Base-by-base conservation (phyloP, 1,140 invertebrate genomes). In the Adelges cooleyi region DNA sequence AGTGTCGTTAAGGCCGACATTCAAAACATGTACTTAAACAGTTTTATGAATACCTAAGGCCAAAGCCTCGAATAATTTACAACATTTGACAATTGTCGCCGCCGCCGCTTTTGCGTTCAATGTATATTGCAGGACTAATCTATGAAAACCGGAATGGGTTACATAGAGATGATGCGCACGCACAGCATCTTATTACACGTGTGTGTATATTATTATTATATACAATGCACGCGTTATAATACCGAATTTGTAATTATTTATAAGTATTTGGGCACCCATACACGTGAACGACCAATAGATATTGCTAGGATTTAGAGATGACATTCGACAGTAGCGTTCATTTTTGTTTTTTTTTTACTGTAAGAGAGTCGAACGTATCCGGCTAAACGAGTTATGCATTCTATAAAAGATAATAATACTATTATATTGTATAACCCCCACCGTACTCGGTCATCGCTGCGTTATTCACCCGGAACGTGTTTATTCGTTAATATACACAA, bases 361-460 rank as follows among this genome's bases (percentile, higher is more conserved):
- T 38, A 6, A 6, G 36, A 38, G 6, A 13, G 13, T 38, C 13
- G 9, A 56, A 17, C 53, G 15, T 22, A 42, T 56, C 38, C 53
- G 53, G 53, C 23, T 38, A 56, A 56, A 56, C 53, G 53, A n/a
- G 53, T 56, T 56, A 42, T 17, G 15, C 13, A 40, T 56, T 56
- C n/a, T n/a, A n/a, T n/a, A n/a, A n/a, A n/a, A n/a, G n/a, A n/a
- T n/a, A n/a, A n/a, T n/a, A n/a, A n/a, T n/a, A n/a, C n/a, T n/a
- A n/a, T n/a, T n/a, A n/a, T n/a, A n/a, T n/a, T n/a, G n/a, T n/a
- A n/a, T n/a, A n/a, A n/a, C n/a, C n/a, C n/a, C n/a, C n/a, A n/a
- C n/a, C n/a, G n/a, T n/a, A n/a, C n/a, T n/a, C n/a, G n/a, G n/a
- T n/a, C n/a, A n/a, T n/a, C n/a, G n/a, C n/a, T n/a, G n/a, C n/a